These are phyloP conservation scores for Epizoanthus ramosus DNA, from an alignment of 92 coral and sea anemone species.

Conservation along the genomic window DNA sequence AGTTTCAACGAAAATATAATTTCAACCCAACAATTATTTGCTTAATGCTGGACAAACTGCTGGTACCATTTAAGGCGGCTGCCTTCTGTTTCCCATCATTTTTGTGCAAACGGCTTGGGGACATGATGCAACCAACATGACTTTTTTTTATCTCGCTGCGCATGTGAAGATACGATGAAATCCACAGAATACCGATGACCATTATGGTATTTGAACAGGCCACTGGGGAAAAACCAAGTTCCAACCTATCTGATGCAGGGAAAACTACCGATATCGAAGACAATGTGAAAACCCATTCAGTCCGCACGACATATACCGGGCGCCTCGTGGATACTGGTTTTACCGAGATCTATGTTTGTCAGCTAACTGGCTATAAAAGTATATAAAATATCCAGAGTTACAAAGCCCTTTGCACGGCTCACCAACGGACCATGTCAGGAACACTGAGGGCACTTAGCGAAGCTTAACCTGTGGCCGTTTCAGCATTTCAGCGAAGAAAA, in stretches of 20 bases:
- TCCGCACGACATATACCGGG: conserved; percentile 28
- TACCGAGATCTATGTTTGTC: background rate
- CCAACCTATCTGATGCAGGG: conserved; percentile 39
- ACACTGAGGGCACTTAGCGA: too few species aligned
- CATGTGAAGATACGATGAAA: background rate
- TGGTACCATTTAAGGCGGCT: too few species aligned
- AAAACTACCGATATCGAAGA: background rate
- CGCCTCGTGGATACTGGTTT: conserved; percentile 48
- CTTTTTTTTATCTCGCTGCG: background rate
- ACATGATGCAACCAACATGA: background rate
- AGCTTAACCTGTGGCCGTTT: too few species aligned
- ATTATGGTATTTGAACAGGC: background rate
- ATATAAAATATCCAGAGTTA: too few species aligned
- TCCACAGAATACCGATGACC: background rate
- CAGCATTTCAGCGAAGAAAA: too few species aligned
- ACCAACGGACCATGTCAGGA: too few species aligned
- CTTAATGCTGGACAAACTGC: too few species aligned
- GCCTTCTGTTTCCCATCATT: too few species aligned
- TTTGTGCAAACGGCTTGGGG: background rate
- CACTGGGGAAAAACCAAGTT: background rate
- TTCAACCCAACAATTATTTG: too few species aligned
- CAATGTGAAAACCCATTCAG: background rate
- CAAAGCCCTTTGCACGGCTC: too few species aligned
- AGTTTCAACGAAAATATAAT: too few species aligned
- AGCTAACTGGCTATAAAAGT: too few species aligned